Conservation (phyloP, 2,113 vertebrate species). For the Nesoenas mayeri region DNA sequence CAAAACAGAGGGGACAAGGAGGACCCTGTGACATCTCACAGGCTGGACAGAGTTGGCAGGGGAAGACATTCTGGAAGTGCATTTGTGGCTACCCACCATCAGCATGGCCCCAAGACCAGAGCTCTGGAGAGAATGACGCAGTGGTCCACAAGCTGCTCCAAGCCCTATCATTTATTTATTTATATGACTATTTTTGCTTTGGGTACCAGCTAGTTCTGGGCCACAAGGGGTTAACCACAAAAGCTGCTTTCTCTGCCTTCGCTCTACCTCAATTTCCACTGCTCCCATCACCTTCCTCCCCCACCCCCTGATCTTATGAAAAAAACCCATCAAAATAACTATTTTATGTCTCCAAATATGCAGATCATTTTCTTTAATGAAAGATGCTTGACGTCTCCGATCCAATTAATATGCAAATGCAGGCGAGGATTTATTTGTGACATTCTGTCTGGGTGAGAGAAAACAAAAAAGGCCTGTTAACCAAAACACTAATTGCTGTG, state of each 20-base stretch:
- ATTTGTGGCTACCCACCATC: background rate
- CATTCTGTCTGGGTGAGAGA: constrained; percentile 99
- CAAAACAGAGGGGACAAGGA: background rate
- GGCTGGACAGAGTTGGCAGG: background rate
- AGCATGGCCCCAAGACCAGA: background rate
- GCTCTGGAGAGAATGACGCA: background rate
- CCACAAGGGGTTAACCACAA: constrained; percentile 75
- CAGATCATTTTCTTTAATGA: constrained; percentile 99
- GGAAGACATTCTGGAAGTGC: background rate
- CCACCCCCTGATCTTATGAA: constrained; percentile 85
- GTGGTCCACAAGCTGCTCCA: background rate
- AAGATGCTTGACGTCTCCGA: constrained; percentile 99
- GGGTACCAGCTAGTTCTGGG: constrained; percentile 69
- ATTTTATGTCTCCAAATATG: constrained; percentile 99
- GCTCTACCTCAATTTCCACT: constrained; percentile 91
- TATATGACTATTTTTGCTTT: constrained; percentile 61
- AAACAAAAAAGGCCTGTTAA: constrained; percentile 99
- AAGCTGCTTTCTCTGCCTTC: constrained; percentile 71
- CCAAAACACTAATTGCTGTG: constrained; percentile 99
- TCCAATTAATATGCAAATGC: constrained; percentile 99
- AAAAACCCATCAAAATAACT: constrained; percentile 98
- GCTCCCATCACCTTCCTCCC: constrained; percentile 94
- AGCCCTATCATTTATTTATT: constrained; percentile 17
- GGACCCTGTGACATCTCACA: background rate
- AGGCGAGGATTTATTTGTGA: constrained; percentile 99